Evolutionary conservation across 2,888 invertebrate species (phyloP).

Genomic region (Itoplectis maculator): DNA sequence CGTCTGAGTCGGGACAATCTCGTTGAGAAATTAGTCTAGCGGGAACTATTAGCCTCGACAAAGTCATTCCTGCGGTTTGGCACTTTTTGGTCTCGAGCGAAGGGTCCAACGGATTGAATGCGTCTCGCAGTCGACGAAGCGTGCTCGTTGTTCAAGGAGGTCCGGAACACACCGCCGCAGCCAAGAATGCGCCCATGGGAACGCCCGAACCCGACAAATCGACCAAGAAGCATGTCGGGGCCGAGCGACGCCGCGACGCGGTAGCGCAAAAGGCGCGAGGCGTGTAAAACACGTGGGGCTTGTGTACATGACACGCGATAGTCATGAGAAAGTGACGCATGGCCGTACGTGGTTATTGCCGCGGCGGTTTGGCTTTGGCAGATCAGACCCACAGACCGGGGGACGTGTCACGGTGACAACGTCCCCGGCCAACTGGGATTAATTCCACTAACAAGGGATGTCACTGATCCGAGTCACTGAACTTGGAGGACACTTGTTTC

Average conservation of each 20-base stretch:
- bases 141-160: slow-evolving; percentile 58
- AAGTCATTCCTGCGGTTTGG: slow-evolving; percentile 5
- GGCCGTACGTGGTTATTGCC: slow-evolving; percentile 67
- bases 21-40: slow-evolving; percentile 2
- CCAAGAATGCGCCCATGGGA: slow-evolving; percentile 61
- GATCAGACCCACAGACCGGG: slow-evolving; percentile 68
- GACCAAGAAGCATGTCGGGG: slow-evolving; percentile 43
- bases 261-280: slow-evolving; percentile 41
- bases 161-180: slow-evolving; percentile 44
- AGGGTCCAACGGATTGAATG: slow-evolving; percentile 41
- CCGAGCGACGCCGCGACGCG: slow-evolving; percentile 16
- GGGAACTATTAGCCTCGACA: slow-evolving; percentile 6
- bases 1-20: background rate
- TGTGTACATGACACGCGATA: slow-evolving; percentile 68
- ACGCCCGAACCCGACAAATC: slow-evolving; percentile 34
- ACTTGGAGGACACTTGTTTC: background rate
- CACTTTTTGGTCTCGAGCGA: background rate
- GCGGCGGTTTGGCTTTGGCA: slow-evolving; percentile 35
- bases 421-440: slow-evolving; percentile 4
- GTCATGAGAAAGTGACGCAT: slow-evolving; percentile 70
- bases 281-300: slow-evolving; percentile 69
- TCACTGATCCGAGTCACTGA: background rate
- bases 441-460: slow-evolving; percentile 3
- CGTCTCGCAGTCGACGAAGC: slow-evolving; percentile 62
- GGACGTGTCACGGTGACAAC: slow-evolving; percentile 41